Conservation (phyloP, 2,888 invertebrate species). For the Calliopum simillimum region DNA sequence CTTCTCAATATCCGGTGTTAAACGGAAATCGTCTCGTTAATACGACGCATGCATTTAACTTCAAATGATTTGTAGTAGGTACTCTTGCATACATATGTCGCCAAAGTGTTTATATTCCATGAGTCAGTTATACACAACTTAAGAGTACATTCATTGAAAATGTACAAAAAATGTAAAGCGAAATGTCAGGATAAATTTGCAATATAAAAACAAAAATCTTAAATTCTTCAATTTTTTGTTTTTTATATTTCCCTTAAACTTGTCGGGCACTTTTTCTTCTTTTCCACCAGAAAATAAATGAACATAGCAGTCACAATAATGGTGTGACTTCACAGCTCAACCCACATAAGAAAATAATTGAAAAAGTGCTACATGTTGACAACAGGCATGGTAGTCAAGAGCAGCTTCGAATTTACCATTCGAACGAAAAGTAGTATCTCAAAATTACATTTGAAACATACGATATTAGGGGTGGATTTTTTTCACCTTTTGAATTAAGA, state of each 20-base stretch:
- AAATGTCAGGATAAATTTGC: background rate
- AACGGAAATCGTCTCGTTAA: constrained; percentile 18
- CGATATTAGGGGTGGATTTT: background rate
- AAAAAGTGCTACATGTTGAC: background rate
- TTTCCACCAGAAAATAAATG: background rate
- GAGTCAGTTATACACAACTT: constrained; percentile 6
- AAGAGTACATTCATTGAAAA: background rate
- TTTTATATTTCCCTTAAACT: background rate
- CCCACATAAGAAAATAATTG: background rate
- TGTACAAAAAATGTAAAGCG: background rate
- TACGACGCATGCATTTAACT: constrained; percentile 7
- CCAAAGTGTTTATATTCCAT: constrained; percentile 5
- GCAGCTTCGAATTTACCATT: constrained; percentile 2
- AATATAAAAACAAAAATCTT: background rate
- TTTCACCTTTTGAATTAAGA: background rate
- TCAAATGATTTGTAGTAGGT: constrained; percentile 1
- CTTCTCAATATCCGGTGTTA: constrained; percentile 17
- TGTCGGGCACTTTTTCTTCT: background rate
- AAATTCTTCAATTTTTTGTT: constrained; percentile 18
- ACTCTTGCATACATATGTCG: constrained; percentile 9
- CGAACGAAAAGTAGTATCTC: background rate
- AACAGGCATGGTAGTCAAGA: background rate
- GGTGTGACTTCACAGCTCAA: background rate
- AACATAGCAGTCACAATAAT: background rate
- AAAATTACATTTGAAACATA: background rate